phyloP scores from a whole-genome alignment of 2,888 invertebrate species.

The Eremobia ochroleuca region DNA sequence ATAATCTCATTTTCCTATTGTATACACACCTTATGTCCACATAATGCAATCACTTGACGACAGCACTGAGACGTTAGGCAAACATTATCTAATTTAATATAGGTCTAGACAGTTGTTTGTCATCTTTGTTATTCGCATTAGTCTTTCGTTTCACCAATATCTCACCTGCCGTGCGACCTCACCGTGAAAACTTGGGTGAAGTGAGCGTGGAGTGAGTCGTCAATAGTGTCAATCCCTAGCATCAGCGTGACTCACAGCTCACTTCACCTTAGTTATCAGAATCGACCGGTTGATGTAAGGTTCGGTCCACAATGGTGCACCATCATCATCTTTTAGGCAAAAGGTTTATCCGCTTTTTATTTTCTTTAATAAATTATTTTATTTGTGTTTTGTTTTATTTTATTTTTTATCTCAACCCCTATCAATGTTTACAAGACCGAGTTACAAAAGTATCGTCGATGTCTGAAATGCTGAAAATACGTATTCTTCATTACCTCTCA shows the following conservation, averaged over 20 bases:
- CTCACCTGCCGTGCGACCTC: not conserved
- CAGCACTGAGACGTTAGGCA: conserved; percentile 14
- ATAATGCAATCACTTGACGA: conserved; percentile 48
- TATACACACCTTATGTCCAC: conserved; percentile 67
- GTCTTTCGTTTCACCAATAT: not conserved
- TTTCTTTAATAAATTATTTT: conserved; percentile 55
- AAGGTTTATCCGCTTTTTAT: not conserved
- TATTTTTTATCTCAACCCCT: conserved; percentile 13
- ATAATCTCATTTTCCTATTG: conserved; percentile 82
- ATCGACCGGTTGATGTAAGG: no score
- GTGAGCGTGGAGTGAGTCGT: no score
- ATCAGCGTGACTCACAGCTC: no score
- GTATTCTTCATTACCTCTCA: not conserved
- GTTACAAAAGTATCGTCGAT: not conserved
- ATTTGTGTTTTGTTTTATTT: conserved; percentile 63
- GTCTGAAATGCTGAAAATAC: not conserved
- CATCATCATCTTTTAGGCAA: not conserved
- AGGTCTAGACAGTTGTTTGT: not conserved
- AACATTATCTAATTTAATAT: conserved; percentile 28
- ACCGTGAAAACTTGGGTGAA: no score
- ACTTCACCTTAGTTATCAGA: no score
- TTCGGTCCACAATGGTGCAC: not conserved
- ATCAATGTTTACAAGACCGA: not conserved
- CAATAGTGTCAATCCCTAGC: no score
- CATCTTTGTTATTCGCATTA: not conserved